Base-by-base conservation (phyloP, 2,888 invertebrate genomes). In the Pseudococcus jackbeardsleyi region DNA sequence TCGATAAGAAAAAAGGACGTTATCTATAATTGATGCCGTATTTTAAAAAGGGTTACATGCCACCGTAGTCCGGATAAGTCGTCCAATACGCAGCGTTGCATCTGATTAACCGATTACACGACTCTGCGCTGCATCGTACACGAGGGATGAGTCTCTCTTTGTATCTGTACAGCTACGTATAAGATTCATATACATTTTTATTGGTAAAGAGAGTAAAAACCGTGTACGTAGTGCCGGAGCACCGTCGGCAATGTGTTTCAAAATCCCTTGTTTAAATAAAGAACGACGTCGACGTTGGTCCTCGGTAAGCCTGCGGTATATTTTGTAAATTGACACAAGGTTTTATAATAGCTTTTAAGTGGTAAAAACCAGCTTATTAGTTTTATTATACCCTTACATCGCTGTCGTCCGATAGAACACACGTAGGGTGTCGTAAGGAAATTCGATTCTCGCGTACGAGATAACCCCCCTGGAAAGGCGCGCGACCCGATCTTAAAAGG, bases 281-380 rank as follows among this genome's bases (percentile, higher is more conserved):
- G 85, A 59, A 85, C 85, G 85, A 54, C 85, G 85, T 85, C 26
- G 26, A 33, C 26, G 26, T 19, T 6, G 50, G 33, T 22, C 6
- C 26, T 33, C 26, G 26, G 26, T 33, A 86, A 79, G 79, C 87
- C 79, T 87, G 87, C 87, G 87, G 87, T 87, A 79, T 87, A 87
- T 87, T 87, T 87, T 87, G 87, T 87, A 87, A 87, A 87, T 87
- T 87, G 87, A 87, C 87, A 87, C 87, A 87, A 87, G 87, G 79
- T 87, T 87, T 87, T 87, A 50, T 87, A 87, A 87, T 87, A 87
- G 79, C 79, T 87, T 87, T 79, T 87, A 87, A 87, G 87, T 87
- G 72, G 87, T 54, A 50, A 72, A 87, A 87, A 87, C 39, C 64
- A 85, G 64, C 85, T 85, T 85, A 85, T 85, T 85, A 85, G 85